phyloP scores from a whole-genome alignment of 1,140 invertebrate species.

The Plectus sambesii region DNA sequence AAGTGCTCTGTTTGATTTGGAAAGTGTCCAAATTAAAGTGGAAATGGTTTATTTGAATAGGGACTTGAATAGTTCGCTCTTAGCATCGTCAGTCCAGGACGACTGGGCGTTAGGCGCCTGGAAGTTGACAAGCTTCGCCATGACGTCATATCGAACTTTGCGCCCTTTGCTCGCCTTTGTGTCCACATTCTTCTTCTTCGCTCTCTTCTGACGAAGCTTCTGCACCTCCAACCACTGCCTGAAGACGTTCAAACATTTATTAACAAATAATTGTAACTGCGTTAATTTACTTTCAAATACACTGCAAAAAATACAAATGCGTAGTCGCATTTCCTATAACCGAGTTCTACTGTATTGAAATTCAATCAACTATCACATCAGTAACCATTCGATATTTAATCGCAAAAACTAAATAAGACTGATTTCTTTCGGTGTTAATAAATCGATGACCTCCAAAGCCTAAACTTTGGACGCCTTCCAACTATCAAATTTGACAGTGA shows the following conservation, averaged over 20 bases:
- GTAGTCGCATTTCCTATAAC: no score
- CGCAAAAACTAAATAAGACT: no score
- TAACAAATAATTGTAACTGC: constrained; percentile 4
- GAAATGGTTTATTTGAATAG: constrained; percentile 23
- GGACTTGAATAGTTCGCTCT: constrained; percentile 43
- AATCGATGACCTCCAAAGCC: no score
- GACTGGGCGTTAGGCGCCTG: constrained; percentile 33
- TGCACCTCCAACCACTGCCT: constrained; percentile 78
- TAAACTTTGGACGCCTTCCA: no score
- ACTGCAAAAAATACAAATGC: no score
- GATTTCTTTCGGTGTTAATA: no score
- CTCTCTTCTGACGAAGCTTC: constrained; percentile 67
- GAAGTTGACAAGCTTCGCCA: constrained; percentile 79
- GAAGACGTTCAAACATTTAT: constrained; percentile 11
- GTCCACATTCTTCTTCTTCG: constrained; percentile 65
- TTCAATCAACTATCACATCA: no score
- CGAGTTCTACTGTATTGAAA: no score
- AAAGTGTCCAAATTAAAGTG: no score
- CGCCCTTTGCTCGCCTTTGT: constrained; percentile 73
- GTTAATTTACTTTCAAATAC: not conserved
- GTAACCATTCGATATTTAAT: no score
- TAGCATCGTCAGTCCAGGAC: constrained; percentile 34
- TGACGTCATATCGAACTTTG: constrained; percentile 64
- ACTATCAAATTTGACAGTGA: no score
- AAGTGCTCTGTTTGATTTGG: no score